Evolutionary conservation across 1,140 invertebrate genomes (phyloP).

Genomic region (Doryteuthis pealeii): DNA sequence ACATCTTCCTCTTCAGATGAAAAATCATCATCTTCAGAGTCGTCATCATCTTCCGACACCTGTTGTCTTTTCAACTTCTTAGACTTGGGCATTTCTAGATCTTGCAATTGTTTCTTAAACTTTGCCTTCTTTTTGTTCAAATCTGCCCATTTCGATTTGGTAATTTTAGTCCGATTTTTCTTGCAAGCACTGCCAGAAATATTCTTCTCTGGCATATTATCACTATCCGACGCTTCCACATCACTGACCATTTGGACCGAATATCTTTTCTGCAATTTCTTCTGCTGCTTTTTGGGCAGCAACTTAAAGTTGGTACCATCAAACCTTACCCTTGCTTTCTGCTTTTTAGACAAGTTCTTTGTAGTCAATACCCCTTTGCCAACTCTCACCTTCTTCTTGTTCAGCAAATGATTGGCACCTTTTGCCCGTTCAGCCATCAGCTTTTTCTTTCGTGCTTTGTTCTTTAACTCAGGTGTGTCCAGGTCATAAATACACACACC

Average conservation of each 20-base stretch:
- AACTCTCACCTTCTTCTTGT: background rate
- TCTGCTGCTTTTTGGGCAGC: background rate
- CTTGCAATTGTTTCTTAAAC: background rate
- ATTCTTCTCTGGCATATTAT: background rate
- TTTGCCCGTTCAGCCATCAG: background rate
- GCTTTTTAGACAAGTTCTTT: background rate
- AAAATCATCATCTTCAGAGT: background rate
- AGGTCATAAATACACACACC: conserved; percentile 1
- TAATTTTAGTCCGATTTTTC: background rate
- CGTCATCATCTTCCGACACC: background rate
- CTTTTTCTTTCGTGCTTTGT: background rate
- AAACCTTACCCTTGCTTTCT: background rate
- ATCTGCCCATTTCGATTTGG: background rate
- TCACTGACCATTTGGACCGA: background rate
- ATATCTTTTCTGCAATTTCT: background rate
- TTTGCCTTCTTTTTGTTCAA: background rate
- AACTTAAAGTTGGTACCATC: background rate
- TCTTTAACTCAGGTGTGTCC: background rate
- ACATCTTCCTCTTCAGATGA: background rate
- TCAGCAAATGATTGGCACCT: background rate
- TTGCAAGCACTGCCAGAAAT: background rate
- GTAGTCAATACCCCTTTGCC: background rate
- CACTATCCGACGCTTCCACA: background rate
- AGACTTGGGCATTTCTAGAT: background rate
- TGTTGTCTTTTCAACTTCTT: background rate